phyloP scores from a whole-genome alignment of 1,140 invertebrate species.

The Gerris buenoi region DNA sequence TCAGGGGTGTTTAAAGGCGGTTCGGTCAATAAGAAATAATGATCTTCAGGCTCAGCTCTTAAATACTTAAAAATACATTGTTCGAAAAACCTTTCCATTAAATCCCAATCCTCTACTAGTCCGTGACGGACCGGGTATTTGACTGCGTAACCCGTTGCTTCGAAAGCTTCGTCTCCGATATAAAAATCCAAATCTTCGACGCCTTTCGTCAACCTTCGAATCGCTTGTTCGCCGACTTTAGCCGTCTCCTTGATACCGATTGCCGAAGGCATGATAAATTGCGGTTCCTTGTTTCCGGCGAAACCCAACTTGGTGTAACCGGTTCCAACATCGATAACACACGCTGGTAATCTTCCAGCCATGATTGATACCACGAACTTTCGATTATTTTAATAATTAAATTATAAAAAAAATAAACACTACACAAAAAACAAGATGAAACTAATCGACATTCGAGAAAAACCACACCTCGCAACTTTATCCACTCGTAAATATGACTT shows the following conservation, averaged over 20 bases:
- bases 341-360: constrained; percentile 78
- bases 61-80: constrained; percentile 99
- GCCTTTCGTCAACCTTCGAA: constrained; percentile 77
- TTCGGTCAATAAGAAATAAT: constrained; percentile 96
- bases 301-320: constrained; percentile 99
- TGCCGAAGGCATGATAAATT: constrained; percentile 96
- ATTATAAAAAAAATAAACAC: no score
- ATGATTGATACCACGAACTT: no score
- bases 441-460: no score
- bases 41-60: constrained; percentile 95
- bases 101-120: constrained; percentile 97
- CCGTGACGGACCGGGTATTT: constrained; percentile 99
- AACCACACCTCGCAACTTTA: no score
- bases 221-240: constrained; percentile 84
- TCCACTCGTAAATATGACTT: no score
- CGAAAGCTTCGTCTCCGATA: constrained; percentile 94
- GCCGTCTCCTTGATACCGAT: constrained; percentile 92
- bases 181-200: constrained; percentile 97
- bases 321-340: constrained; percentile 97
- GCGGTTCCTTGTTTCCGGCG: constrained; percentile 97
- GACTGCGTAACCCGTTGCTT: constrained; percentile 83
- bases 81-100: constrained; percentile 97
- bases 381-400: no score
- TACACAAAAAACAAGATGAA: no score
- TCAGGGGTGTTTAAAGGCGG: constrained; percentile 99